These are phyloP conservation scores for Indicator maculatus DNA, from an alignment of 2,113 vertebrate genomes.

Conservation along the genomic window DNA sequence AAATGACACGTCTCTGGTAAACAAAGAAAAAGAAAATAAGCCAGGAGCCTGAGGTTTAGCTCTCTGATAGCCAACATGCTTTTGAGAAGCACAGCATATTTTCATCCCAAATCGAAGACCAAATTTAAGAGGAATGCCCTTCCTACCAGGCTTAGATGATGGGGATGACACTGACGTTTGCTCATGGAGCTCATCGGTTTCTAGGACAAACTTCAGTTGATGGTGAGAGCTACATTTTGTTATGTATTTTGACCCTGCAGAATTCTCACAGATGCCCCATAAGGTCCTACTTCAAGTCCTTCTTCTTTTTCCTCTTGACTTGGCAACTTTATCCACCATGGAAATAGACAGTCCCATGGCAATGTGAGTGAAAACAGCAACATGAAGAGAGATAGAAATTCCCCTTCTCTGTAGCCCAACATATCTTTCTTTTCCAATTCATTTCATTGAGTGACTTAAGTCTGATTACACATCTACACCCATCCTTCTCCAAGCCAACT, in stretches of 20 bases:
- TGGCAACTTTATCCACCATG: not conserved
- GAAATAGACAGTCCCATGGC: rapidly evolving
- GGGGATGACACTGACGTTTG: not conserved
- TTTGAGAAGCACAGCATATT: conserved; percentile 14
- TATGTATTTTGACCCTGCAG: not conserved
- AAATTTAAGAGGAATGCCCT: conserved; percentile 13
- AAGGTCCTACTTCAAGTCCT: not conserved
- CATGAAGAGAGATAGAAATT: not conserved
- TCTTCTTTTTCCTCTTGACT: not conserved
- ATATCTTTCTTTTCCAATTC: not conserved
- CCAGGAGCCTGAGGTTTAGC: not conserved
- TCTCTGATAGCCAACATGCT: not conserved
- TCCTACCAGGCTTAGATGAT: not conserved
- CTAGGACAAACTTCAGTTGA: not conserved
- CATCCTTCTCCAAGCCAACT: not conserved
- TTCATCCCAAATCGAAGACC: not conserved
- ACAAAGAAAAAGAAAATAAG: conserved; percentile 39
- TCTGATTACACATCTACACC: not conserved
- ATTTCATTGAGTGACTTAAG: not conserved
- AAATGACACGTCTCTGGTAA: conserved; percentile 29
- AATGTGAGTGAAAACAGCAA: not conserved
- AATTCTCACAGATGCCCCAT: not conserved
- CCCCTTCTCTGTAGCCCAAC: not conserved
- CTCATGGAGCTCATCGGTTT: not conserved
- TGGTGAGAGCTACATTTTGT: not conserved